Evolutionary conservation across 1,140 invertebrate species (phyloP), one percentile per base, ranked within the genome.

Genomic region (Heterodera schachtii): DNA sequence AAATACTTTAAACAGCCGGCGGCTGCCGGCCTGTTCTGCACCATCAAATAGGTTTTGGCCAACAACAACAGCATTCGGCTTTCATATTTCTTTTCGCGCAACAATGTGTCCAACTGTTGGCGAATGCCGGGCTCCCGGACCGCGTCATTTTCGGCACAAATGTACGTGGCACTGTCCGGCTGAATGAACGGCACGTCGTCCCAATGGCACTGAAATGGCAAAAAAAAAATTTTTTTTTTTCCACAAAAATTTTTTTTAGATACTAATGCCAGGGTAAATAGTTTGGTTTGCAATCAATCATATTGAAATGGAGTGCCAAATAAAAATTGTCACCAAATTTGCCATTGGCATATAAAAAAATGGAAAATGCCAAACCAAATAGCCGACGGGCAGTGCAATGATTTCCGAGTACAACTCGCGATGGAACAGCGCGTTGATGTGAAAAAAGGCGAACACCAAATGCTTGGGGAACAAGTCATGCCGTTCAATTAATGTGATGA

Each of bases 1-100:
- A 67, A 11, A 64, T 9, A 80, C 79, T 66, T 75, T 31, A 85
- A 57, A 49, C 84, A 85, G 1, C 52, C 69, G 9, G 79, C 57
- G 6, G 84, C 84, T 9, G 84, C 85, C 19, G 84, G 82, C 8
- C 84, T 70, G 44, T 85, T 86, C 46, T 85, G 85, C 31, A 86
- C 69, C 85, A 84, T 86, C 31, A 85, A 69, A 67, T 87, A 85
- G n/a, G 84, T 84, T 60, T 84, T 86, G 5, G 84, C 81, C 41
- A 87, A 41, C 21, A 85, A 31, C 47, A 85, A 77, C 46, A 85
- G 74, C 46, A 85, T 67, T 9, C 85, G 84, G 4, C 84, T 66
- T 46, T 85, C 84, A 52, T 83, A 70, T 73, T 85, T 85, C 47
- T 75, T 19, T 19, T 66, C 83, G 21, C 64, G 78, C 16, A 79